Evolutionary conservation across 1,140 invertebrate species (phyloP), one percentile per base, ranked within the genome.

Genomic region (Drosophila sturtevanti): DNA sequence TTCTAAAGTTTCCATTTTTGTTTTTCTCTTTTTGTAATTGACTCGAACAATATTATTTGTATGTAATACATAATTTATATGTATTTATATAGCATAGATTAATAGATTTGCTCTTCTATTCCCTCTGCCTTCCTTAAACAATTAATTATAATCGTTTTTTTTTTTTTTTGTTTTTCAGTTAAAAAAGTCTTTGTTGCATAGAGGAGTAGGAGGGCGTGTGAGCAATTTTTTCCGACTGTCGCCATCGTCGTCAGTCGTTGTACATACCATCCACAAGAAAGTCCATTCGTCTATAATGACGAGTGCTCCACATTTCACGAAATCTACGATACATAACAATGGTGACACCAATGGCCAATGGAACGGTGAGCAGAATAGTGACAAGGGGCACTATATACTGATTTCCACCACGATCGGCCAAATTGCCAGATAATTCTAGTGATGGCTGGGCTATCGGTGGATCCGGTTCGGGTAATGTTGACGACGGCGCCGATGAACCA

Each of bases 251-350:
- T 91, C 90, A 94, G 84, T 94, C 94, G 81, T 95, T 94, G 78
- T 95, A 95, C 93, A 95, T 95, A 72, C 94, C 94, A 79, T 95
- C 94, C 60, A 95, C 94, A 2, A 95, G 90, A 79, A 94, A 95
- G 82, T 95, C 94, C 94, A 95, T 95, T 67, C 94, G 92, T 10
- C 93, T 90, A 72, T 95, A 95, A 73, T 95, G 94, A 37, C 94
- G 91, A 37, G 94, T 93, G 48, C 94, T 93, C 94, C 94, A 94
- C 75, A 93, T 93, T 69, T 95, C 94, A 64, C 93, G 92, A 52
- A 94, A 93, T 73, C 93, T 92, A 61, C 92, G 93, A 68, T 94
- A 94, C 16, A 93, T 79, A 59, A 94, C 79, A 51, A 93, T 93
- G 58, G 92, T 77, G n/a, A 92, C 81, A 48, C 92, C 89, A 56